phyloP scores from a whole-genome alignment of 2,888 invertebrate genomes.

The Saturnia pavonia region DNA sequence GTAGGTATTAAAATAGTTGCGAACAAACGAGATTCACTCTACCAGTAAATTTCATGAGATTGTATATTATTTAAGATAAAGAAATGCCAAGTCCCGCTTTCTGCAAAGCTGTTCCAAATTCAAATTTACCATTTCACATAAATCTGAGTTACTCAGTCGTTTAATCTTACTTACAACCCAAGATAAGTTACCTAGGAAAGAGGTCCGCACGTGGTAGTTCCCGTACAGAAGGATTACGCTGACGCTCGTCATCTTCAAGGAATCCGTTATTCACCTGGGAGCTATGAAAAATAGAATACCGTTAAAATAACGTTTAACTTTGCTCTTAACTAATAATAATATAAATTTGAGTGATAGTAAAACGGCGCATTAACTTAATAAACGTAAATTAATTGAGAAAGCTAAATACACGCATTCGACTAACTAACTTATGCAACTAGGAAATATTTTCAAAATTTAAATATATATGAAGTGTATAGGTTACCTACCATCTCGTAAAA shows the following conservation, averaged over 20 bases:
- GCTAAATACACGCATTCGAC: background rate
- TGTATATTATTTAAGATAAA: too few relatives aligned
- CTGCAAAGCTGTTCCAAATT: too few relatives aligned
- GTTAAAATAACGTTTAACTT: background rate
- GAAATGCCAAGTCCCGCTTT: too few relatives aligned
- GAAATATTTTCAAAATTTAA: too few relatives aligned
- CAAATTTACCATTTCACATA: background rate
- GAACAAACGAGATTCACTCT: too few relatives aligned
- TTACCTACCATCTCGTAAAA: slow-evolving; percentile 42
- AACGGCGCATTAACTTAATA: too few relatives aligned
- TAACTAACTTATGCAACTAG: background rate
- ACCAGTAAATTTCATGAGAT: too few relatives aligned
- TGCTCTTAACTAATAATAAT: too few relatives aligned
- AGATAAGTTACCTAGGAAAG: slow-evolving; percentile 42
- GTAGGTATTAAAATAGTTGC: too few relatives aligned
- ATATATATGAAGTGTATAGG: too few relatives aligned
- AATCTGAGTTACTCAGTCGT: background rate
- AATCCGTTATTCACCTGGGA: slow-evolving; percentile 45
- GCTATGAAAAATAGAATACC: slow-evolving; percentile 10
- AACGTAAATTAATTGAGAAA: too few relatives aligned
- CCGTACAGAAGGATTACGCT: slow-evolving; percentile 33
- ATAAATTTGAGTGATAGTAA: too few relatives aligned
- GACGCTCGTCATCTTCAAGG: slow-evolving; percentile 42
- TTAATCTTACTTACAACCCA: background rate
- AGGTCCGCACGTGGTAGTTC: slow-evolving; percentile 40